Base-by-base conservation (phyloP, 1,140 invertebrate genomes). In the Musca vetustissima region DNA sequence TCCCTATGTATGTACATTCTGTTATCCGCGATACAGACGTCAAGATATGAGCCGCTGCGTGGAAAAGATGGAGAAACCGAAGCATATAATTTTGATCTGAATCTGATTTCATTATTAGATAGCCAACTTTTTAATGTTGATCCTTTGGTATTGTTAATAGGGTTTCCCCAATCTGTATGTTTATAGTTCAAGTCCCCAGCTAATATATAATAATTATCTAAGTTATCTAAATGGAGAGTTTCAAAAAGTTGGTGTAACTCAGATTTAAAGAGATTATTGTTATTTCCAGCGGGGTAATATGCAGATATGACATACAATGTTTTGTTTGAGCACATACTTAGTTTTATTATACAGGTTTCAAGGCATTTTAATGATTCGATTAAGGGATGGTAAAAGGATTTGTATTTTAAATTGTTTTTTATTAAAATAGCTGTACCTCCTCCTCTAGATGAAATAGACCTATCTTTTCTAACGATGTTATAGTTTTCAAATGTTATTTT, bases 211-310 rank as follows among this genome's bases (percentile, higher is more conserved):
- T 47, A 64, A 48, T 64, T 43, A 47, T 64, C 22, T 19, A 64
- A 24, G 17, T 17, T 43, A 8, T 64, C 24, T 13, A 64, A 22
- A 21, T 47, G 36, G 9, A 64, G 22, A 43, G 32, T 21, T 64
- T 43, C 14, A 22, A 64, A 64, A 21, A 64, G 19, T 21, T 43
- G 7, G n/a, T 64, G 32, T 8, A 64, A 19, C 13, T 64, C 61
- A 7, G 17, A 8, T 22, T 64, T 64, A 64, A 43, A 64, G 11
- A 2, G 8, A 43, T 47, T n/a, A 17, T 64, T 48, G 19, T 48
- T 64, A 15, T 64, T 64, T n/a, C 61, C 61, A 9, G 61, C 17
- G 17, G 61, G 61, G 28, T 47, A 64, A 48, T 64, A 64, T 47
- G 28, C 61, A 13, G 61, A 43, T 64, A 36, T 21, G 9, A 64